A percentile compares a stretch with the other conserved stretches of the same genome.
Conservation (phyloP, 2,888 invertebrate species). For the Chrysolina americana region DNA sequence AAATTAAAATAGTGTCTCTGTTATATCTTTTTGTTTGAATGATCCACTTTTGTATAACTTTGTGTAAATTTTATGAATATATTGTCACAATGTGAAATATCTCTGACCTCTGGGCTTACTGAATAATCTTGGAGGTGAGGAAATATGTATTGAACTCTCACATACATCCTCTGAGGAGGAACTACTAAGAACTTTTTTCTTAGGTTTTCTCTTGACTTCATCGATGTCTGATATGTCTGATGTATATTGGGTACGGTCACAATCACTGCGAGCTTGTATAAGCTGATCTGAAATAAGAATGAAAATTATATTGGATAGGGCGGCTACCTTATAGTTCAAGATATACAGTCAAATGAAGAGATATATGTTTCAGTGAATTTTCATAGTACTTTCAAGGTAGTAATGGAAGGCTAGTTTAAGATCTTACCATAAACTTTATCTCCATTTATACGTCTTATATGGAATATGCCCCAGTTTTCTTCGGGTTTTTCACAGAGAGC, state of each 20-base stretch:
- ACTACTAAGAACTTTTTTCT: neutral
- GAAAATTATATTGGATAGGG: neutral
- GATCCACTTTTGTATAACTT: too few relatives aligned
- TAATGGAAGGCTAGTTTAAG: too few relatives aligned
- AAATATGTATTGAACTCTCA: neutral
- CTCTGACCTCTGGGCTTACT: neutral
- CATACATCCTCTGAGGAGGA: neutral
- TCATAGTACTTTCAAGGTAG: too few relatives aligned
- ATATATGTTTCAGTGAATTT: too few relatives aligned
- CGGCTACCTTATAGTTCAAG: neutral
- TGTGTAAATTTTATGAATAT: neutral
- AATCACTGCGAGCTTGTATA: neutral
- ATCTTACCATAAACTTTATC: neutral
- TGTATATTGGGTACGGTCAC: neutral
- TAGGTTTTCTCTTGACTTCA: neutral
- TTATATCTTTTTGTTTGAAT: too few relatives aligned
- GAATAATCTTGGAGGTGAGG: neutral
- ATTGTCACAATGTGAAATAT: constrained; percentile 1
- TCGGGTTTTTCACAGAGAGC: too few relatives aligned
- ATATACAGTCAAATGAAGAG: neutral
- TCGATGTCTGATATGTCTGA: neutral
- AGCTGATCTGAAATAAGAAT: neutral
- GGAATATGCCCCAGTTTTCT: neutral
- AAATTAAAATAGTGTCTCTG: too few relatives aligned
- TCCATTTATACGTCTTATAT: neutral